Evolutionary conservation across 2,888 invertebrate genomes (phyloP).

Genomic region (Argynnis bischoffii): DNA sequence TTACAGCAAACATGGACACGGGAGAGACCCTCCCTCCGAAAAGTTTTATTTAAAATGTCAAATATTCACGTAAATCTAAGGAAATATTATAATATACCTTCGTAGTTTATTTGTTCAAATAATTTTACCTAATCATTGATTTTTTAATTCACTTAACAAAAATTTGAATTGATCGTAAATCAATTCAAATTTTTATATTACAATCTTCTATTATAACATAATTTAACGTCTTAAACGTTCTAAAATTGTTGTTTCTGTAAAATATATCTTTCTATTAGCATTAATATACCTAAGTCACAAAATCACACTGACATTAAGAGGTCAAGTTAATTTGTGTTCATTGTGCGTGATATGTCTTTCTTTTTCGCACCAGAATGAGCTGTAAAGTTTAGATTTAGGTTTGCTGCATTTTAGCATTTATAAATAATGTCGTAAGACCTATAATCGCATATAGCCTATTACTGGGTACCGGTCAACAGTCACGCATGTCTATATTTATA

Average conservation of each 20-base stretch:
- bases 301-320: constrained; percentile 26
- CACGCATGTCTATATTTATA: constrained; percentile 34
- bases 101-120: no score
- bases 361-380: constrained; percentile 31
- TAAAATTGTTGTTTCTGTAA: not conserved
- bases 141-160: no score
- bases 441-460: constrained; percentile 10
- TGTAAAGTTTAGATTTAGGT: constrained; percentile 1
- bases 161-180: no score
- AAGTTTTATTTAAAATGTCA: constrained; percentile 5
- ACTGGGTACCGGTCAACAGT: constrained; percentile 32
- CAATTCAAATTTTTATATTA: no score
- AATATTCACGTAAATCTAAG: not conserved
- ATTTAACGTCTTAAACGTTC: no score
- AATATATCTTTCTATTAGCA: not conserved
- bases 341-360: constrained; percentile 30
- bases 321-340: constrained; percentile 35
- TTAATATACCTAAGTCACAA: constrained; percentile 6
- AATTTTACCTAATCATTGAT: no score
- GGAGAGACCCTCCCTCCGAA: no score
- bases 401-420: constrained; percentile 19
- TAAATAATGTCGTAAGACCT: not conserved
- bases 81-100: no score
- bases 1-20: no score
- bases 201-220: no score